Percentiles rank a stretch among this genome's conserved stretches.
phyloP scores from a whole-genome alignment of 2,888 invertebrate species.

The Plebejus anna region DNA sequence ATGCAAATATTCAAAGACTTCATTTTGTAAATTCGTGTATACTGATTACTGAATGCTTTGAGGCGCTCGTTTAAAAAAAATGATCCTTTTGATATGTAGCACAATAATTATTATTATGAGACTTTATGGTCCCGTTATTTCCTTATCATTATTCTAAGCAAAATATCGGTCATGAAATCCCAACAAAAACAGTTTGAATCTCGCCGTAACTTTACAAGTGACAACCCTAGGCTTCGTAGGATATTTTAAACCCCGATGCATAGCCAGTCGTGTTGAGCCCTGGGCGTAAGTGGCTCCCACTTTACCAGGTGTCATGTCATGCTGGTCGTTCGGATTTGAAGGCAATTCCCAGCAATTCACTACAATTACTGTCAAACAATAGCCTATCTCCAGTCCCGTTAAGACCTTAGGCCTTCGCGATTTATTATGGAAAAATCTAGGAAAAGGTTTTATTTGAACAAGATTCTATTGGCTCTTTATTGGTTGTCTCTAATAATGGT shows the following conservation, averaged over 20 bases:
- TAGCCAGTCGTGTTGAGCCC: not conserved
- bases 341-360: constrained; percentile 51
- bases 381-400: constrained; percentile 59
- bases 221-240: not conserved
- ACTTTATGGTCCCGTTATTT: too few relatives aligned
- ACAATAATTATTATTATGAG: too few relatives aligned
- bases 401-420: constrained; percentile 45
- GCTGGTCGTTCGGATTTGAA: constrained; percentile 35
- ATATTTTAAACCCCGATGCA: constrained; percentile 16
- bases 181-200: not conserved
- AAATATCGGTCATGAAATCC: not conserved
- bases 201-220: not conserved
- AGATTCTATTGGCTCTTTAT: not conserved
- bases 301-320: constrained; percentile 29
- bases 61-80: too few relatives aligned
- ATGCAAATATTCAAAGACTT: too few relatives aligned
- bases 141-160: not conserved
- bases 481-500: not conserved
- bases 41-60: too few relatives aligned
- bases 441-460: constrained; percentile 33
- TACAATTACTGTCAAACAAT: constrained; percentile 74
- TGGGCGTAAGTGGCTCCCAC: not conserved
- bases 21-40: too few relatives aligned
- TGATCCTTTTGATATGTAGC: too few relatives aligned
- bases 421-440: constrained; percentile 34